These are phyloP conservation scores for Clepsis dumicolana DNA, from an alignment of 2,888 invertebrate genomes.

Conservation along the genomic window DNA sequence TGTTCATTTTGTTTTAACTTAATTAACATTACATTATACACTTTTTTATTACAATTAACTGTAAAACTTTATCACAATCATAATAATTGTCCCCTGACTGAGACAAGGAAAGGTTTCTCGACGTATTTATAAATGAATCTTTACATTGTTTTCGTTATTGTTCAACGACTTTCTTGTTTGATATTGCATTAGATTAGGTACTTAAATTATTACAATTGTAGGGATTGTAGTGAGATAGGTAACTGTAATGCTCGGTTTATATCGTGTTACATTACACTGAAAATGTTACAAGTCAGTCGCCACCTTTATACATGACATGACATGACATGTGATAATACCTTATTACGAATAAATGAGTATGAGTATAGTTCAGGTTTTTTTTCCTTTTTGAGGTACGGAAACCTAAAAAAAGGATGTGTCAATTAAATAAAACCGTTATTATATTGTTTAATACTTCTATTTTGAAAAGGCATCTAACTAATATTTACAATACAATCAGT, in stretches of 20 bases:
- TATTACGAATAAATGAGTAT: no score
- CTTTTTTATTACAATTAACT: no score
- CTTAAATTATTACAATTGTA: neutral
- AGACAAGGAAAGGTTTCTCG: neutral
- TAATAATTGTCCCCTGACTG: conserved; percentile 10
- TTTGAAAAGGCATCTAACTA: conserved; percentile 28
- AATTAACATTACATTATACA: neutral
- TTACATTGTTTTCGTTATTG: conserved; percentile 8
- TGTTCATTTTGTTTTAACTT: conserved; percentile 18
- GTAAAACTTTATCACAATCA: no score
- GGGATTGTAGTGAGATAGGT: no score
- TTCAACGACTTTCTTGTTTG: neutral
- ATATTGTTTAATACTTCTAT: conserved; percentile 1
- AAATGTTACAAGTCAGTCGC: no score
- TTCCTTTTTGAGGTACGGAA: no score
- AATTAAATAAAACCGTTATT: neutral
- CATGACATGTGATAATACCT: no score
- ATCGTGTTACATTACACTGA: no score
- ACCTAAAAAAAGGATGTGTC: neutral
- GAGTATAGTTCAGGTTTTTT: no score
- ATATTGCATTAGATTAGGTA: conserved; percentile 1
- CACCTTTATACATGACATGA: no score
- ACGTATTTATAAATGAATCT: neutral
- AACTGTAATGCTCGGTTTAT: no score
- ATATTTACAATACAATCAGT: conserved; percentile 39